These are phyloP conservation scores for Setophaga coronata DNA, from an alignment of 2,113 vertebrate genomes.

Conservation along the genomic window DNA sequence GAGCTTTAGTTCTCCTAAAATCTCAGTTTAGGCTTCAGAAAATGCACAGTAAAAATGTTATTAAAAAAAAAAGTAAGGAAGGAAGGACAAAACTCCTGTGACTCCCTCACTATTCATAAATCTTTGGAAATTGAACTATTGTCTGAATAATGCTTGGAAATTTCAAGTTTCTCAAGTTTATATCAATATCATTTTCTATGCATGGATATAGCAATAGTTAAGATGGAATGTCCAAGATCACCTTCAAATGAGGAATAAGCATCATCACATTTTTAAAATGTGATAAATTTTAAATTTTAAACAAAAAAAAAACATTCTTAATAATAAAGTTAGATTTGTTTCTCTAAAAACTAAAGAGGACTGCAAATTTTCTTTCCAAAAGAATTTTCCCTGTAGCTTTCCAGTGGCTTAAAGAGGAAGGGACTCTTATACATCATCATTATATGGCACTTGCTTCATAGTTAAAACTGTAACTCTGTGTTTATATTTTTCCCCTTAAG, in stretches of 20 bases:
- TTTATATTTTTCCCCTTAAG: neutral
- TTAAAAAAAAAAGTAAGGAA: accelerated
- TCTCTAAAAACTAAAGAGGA: neutral
- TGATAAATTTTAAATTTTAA: too few relatives aligned
- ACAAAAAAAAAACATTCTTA: neutral
- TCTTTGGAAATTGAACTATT: neutral
- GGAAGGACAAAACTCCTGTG: neutral
- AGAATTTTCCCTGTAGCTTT: neutral
- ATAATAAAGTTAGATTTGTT: neutral
- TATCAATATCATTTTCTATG: neutral
- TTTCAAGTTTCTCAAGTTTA: neutral
- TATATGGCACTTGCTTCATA: neutral
- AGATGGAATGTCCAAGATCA: neutral
- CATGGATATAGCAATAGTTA: neutral
- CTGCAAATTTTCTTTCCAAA: neutral
- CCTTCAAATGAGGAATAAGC: neutral
- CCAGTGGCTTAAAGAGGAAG: neutral
- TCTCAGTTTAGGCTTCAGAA: neutral
- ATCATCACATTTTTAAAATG: neutral
- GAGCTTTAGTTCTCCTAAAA: neutral
- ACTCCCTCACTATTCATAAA: neutral
- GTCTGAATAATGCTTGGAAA: neutral
- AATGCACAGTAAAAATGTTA: neutral
- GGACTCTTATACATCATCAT: neutral
- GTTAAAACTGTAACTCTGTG: neutral